Percentiles rank a stretch among this genome's conserved stretches.
phyloP scores from a whole-genome alignment of 2,888 invertebrate genomes.

The Taphrorychus bicolor region DNA sequence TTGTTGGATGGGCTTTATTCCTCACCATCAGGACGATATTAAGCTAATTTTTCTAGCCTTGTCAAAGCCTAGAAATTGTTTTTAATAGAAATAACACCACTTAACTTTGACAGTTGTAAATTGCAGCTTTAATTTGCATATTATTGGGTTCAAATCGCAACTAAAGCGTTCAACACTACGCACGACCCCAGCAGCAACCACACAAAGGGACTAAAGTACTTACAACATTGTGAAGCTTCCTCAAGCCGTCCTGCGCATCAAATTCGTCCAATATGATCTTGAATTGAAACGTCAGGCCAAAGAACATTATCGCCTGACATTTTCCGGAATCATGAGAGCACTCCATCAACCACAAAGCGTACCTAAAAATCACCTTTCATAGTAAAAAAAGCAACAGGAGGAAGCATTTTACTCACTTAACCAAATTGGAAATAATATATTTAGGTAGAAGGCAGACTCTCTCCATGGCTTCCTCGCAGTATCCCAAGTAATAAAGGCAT shows the following conservation, averaged over 20 bases:
- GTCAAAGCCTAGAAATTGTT: too few relatives aligned
- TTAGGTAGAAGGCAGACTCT: constrained; percentile 87
- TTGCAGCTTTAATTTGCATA: too few relatives aligned
- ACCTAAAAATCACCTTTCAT: constrained; percentile 62
- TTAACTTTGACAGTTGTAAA: too few relatives aligned
- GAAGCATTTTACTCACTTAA: constrained; percentile 68
- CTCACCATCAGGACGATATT: too few relatives aligned
- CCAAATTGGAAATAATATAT: constrained; percentile 76
- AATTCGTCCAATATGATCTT: constrained; percentile 93
- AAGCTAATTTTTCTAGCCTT: too few relatives aligned
- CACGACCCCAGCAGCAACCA: too few relatives aligned
- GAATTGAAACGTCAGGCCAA: constrained; percentile 93
- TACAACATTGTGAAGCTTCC: constrained; percentile 93
- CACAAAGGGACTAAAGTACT: too few relatives aligned
- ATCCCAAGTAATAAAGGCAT: constrained; percentile 94
- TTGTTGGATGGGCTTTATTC: too few relatives aligned
- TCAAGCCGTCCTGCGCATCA: constrained; percentile 89
- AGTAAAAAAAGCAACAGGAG: not conserved
- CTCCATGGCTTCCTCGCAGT: constrained; percentile 98
- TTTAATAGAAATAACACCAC: too few relatives aligned
- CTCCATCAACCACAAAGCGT: constrained; percentile 93
- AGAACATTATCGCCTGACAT: constrained; percentile 98
- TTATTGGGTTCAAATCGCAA: too few relatives aligned
- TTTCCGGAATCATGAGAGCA: constrained; percentile 94
- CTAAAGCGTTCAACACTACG: too few relatives aligned